These are phyloP conservation scores for Cerceris rybyensis DNA, from an alignment of 2,888 invertebrate genomes.

Conservation along the genomic window DNA sequence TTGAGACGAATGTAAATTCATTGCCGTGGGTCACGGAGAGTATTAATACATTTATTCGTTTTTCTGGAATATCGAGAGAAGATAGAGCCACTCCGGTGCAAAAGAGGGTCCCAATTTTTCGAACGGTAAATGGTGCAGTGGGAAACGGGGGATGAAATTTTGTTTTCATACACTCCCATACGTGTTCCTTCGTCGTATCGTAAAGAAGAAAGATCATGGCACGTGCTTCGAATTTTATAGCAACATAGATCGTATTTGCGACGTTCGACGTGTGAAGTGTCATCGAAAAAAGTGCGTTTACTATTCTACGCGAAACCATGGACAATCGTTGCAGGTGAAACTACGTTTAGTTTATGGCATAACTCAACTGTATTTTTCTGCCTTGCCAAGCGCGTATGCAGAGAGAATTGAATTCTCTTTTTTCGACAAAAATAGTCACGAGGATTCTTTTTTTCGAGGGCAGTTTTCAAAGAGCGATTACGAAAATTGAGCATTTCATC, in stretches of 20 bases:
- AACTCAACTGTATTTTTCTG: conserved; percentile 8
- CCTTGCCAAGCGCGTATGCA: not conserved
- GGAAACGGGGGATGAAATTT: conserved; percentile 8
- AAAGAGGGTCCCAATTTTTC: no score
- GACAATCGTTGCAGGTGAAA: conserved; percentile 8
- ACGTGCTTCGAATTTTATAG: conserved; percentile 25
- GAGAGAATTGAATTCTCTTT: conserved; percentile 21
- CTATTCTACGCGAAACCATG: conserved; percentile 1
- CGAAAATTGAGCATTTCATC: conserved; percentile 28
- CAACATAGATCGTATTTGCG: not conserved
- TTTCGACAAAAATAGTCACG: conserved; percentile 1
- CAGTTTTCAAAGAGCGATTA: conserved; percentile 13
- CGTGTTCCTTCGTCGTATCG: not conserved
- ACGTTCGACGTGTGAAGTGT: not conserved
- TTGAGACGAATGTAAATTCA: no score
- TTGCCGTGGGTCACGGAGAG: no score
- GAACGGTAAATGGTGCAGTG: not conserved
- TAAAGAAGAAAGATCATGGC: conserved; percentile 23
- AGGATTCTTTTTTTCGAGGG: conserved; percentile 6
- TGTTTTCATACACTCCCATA: conserved; percentile 15
- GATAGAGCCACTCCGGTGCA: no score
- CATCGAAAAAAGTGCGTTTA: not conserved
- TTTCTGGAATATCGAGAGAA: conserved; percentile 5
- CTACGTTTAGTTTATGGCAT: conserved; percentile 21
- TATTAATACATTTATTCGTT: conserved; percentile 2